Evolutionary conservation across 2,888 invertebrate species (phyloP), one percentile per base, ranked within the genome.

Genomic region (Tetramorium bicarinatum): DNA sequence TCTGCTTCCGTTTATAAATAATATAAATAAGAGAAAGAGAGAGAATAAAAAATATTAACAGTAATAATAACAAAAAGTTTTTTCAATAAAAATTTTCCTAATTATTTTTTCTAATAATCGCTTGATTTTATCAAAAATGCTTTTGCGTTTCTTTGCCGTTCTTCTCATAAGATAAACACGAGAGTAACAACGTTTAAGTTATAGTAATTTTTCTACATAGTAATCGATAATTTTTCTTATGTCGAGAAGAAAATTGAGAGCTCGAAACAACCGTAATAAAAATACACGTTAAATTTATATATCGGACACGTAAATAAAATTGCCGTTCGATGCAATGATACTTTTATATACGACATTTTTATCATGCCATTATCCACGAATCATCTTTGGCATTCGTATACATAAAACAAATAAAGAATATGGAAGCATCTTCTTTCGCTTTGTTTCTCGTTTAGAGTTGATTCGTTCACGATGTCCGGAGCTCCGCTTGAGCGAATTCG

Each of bases 401-500:
- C 15, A 13, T 21, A 21, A 49, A 15, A 38, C 2, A 7, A 56
- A 21, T 9, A 64, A 21, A 49, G 38, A 66, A 77, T 56, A 69
- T 8, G n/a, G 3, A 64, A 64, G 54, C 1, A 18, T 44, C 18
- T 76, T 54, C 59, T 62, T 67, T 66, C 59, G 56, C 34, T 62
- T 64, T 69, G 75, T 71, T 25, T 54, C 62, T 34, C 71, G 47
- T 13, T 44, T 9, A 18, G 25, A 52, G 38, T 56, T 49, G 15
- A 21, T 8, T 66, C 44, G 11, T 15, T 29, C 56, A 66, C 21
- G 4, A 8, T 18, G 41, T 13, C 6, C 29, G 15, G 11, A 80
- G 64, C 84, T 69, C 47, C 85, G 29, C 29, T 34, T 4, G 29
- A 34, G 29, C 81, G 85, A 89, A 90, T 87, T 86, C 84, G 87